phyloP scores from a whole-genome alignment of 2,797 vertebrate species.

The Semotilus atromaculatus region DNA sequence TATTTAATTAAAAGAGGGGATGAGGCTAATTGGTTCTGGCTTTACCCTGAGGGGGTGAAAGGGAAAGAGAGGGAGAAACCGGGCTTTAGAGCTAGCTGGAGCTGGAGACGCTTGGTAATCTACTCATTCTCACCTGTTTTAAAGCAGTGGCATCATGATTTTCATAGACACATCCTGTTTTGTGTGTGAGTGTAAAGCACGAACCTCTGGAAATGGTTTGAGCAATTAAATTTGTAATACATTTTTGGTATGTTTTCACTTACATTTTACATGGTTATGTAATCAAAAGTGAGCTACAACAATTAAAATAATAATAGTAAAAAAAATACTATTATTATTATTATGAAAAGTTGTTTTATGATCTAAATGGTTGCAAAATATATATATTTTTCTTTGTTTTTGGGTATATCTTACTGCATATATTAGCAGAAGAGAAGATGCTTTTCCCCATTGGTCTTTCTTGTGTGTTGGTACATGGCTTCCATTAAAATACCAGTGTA shows the following conservation, averaged over 20 bases:
- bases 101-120: not conserved
- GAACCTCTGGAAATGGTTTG: not conserved
- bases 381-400: not conserved
- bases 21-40: slow-evolving; percentile 67
- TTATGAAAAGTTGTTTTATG: not conserved
- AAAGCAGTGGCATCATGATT: slow-evolving; percentile 1
- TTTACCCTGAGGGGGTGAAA: slow-evolving; percentile 53
- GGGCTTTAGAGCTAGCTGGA: not conserved
- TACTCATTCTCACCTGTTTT: not conserved
- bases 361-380: not conserved
- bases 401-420: not conserved
- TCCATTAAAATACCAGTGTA: slow-evolving; percentile 50
- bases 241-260: not conserved
- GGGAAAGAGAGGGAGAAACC: not conserved
- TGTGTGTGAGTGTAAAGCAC: not conserved
- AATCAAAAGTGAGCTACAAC: not conserved
- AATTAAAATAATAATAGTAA: not conserved
- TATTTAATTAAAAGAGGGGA: slow-evolving; percentile 74
- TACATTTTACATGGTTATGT: not conserved
- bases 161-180: not conserved
- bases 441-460: not conserved
- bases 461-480: slow-evolving; percentile 36
- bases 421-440: not conserved
- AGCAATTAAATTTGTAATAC: not conserved
- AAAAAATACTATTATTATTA: too few relatives aligned